Conservation (phyloP, 2,888 invertebrate genomes). For the Torymus auratus region DNA sequence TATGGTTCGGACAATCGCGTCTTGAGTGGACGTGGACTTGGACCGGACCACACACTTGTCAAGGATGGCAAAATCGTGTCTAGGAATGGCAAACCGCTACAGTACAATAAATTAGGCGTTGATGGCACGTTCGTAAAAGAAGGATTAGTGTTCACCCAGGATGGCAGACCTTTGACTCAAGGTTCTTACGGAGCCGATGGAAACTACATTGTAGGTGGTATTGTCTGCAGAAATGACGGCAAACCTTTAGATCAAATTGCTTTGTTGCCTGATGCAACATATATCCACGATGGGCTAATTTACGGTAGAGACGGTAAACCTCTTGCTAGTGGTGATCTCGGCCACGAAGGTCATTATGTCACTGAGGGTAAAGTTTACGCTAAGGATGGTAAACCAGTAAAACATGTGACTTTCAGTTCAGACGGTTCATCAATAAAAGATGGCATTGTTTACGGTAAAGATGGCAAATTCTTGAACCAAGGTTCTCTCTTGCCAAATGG, state of each 20-base stretch:
- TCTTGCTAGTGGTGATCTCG: constrained; percentile 68
- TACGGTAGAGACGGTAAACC: constrained; percentile 70
- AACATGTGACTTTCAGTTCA: constrained; percentile 71
- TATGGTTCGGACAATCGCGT: constrained; percentile 64
- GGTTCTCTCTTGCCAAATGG: constrained; percentile 72
- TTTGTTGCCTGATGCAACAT: constrained; percentile 70
- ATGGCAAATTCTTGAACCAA: constrained; percentile 71
- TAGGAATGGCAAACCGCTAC: constrained; percentile 71
- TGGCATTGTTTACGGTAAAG: constrained; percentile 70
- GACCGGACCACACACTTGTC: constrained; percentile 67
- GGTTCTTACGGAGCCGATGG: constrained; percentile 71
- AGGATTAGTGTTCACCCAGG: constrained; percentile 69
- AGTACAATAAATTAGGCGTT: constrained; percentile 66
- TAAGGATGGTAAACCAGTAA: constrained; percentile 72
- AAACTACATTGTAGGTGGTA: constrained; percentile 71
- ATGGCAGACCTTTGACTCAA: constrained; percentile 70
- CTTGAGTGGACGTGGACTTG: constrained; percentile 66
- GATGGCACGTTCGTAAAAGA: constrained; percentile 72
- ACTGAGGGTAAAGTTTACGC: constrained; percentile 71
- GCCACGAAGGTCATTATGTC: constrained; percentile 69
- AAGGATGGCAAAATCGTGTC: constrained; percentile 71
- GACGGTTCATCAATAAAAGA: constrained; percentile 72
- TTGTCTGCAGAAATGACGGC: constrained; percentile 71
- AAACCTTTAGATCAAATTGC: constrained; percentile 69
- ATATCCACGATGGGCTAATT: constrained; percentile 70